Evolutionary conservation across 2,888 invertebrate species (phyloP).

Genomic region (Junonia oenone): DNA sequence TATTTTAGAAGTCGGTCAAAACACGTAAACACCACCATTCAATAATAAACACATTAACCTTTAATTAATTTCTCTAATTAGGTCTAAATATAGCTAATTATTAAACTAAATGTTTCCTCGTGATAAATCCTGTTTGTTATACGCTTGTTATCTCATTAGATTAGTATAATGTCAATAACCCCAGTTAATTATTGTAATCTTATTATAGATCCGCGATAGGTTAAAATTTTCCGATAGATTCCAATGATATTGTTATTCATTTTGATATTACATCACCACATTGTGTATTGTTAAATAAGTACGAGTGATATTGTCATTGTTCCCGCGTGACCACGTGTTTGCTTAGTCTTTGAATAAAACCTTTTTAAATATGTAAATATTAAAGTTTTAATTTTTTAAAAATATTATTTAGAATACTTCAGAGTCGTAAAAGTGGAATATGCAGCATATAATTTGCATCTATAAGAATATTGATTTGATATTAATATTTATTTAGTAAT

Average conservation of each 20-base stretch:
- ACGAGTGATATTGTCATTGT: no score
- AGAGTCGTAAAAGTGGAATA: no score
- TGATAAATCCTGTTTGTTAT: not conserved
- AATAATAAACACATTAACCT: not conserved
- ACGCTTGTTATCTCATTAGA: not conserved
- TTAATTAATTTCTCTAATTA: not conserved
- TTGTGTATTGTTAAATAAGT: not conserved
- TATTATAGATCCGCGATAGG: not conserved
- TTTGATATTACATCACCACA: not conserved
- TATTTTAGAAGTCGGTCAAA: no score
- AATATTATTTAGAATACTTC: no score
- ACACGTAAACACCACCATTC: no score
- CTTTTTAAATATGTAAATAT: no score
- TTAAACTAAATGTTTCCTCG: not conserved
- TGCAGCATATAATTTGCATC: no score
- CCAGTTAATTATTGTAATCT: not conserved
- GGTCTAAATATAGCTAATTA: not conserved
- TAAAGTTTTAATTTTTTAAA: no score
- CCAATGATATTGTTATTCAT: not conserved
- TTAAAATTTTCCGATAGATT: constrained; percentile 1
- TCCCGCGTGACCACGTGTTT: no score
- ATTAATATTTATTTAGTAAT: no score
- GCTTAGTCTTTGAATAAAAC: no score
- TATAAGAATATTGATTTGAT: no score
- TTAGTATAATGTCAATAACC: constrained; percentile 5